Conservation (phyloP, 1,140 invertebrate species). For the Listronotus bonariensis region DNA sequence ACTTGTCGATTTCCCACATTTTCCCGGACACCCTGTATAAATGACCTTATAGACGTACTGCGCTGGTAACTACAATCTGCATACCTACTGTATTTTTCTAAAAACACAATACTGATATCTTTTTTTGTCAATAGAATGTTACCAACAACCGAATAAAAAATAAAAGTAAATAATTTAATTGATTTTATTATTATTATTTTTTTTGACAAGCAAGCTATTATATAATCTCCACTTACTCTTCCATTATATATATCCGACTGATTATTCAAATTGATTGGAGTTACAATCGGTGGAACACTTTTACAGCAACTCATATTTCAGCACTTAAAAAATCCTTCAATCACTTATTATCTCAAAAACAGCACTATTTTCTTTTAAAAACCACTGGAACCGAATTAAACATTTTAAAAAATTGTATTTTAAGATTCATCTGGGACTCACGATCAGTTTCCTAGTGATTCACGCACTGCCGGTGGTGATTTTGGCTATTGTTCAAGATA, state of each 20-base stretch:
- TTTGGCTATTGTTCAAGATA: constrained; percentile 40
- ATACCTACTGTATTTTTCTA: too few relatives aligned
- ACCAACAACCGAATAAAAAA: too few relatives aligned
- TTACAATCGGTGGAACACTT: constrained; percentile 67
- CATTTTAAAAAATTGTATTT: constrained; percentile 36
- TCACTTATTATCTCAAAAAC: not conserved
- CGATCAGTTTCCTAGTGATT: constrained; percentile 20
- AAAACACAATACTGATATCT: too few relatives aligned
- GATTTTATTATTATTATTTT: too few relatives aligned
- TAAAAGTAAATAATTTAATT: too few relatives aligned
- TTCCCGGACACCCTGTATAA: too few relatives aligned
- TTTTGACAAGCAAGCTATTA: not conserved
- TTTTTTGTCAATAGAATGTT: too few relatives aligned
- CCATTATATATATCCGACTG: constrained; percentile 72
- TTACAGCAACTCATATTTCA: constrained; percentile 66
- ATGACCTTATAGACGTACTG: too few relatives aligned
- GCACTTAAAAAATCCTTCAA: not conserved
- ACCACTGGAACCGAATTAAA: constrained; percentile 13
- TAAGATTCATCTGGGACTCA: constrained; percentile 31
- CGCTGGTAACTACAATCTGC: too few relatives aligned
- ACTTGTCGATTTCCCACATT: too few relatives aligned
- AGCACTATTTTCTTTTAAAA: constrained; percentile 7
- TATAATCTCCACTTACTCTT: constrained; percentile 65
- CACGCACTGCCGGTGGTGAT: constrained; percentile 24
- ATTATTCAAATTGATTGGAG: constrained; percentile 74